Evolutionary conservation across 2,113 vertebrate genomes (phyloP), one percentile per base, ranked within the genome.

Genomic region (Chaenogobius annularis): DNA sequence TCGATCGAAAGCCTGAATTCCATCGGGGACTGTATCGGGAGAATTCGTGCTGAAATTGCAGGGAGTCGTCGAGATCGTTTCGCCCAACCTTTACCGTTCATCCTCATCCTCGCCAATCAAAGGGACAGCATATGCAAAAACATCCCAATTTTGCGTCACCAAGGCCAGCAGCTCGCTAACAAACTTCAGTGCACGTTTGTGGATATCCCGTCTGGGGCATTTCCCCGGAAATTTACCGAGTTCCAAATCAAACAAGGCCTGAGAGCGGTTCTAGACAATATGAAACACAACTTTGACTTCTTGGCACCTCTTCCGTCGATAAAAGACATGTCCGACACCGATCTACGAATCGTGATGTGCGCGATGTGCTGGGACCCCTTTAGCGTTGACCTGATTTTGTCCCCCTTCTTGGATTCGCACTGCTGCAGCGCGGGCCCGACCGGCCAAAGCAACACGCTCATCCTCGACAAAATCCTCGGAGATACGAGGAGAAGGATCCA

Each of bases 291-390:
- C 90, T 96, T 96, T 74, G 97, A 98, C 79, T 93, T 96, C 75
- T 92, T 97, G 72, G 95, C 93, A 68, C 96, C 96, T 0, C 89
- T 96, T 91, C 96, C 97, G 9, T 95, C 92, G 58, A 97, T 97
- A 91, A 99, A 98, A 87, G 97, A 99, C 89, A 89, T 97, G 75
- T 96, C 97, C 2, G 98, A 99, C 93, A 96, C 95, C 0, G 97
- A 99, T 82, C 91, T 99, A 44, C 93, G 97, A 81, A 98, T 99
- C 52, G 96, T 99, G 40, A 99, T 99, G 97, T 99, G 97, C 83
- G 97, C 96, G 75, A 98, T 99, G 97, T 99, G 98, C 91, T 97
- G 97, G 58, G 98, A 99, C 91, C 97, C 97, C 0, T 99, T 99
- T 82, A 98, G 97, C 22, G 96, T 98, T 58, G 97, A 99, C 92